Conservation (phyloP, 2,113 vertebrate species). For the Neopipo cinnamomea region DNA sequence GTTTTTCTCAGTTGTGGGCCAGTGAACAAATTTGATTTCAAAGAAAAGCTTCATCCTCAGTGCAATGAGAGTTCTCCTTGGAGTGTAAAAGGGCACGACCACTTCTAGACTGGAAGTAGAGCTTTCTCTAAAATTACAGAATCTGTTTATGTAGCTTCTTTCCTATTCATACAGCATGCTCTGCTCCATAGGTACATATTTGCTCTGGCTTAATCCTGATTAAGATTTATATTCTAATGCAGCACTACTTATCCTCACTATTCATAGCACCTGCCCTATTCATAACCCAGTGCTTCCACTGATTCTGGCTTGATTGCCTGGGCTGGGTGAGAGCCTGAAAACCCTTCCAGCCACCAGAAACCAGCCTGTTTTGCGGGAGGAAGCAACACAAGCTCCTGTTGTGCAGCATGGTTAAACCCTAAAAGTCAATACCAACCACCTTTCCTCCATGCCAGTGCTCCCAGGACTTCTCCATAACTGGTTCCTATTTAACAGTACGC, state of each 20-base stretch:
- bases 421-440: background rate
- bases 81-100: background rate
- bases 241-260: background rate
- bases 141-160: background rate
- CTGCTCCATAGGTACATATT: background rate
- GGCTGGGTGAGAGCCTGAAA: background rate
- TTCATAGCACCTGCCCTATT: background rate
- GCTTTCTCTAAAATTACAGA: background rate
- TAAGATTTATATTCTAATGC: conserved; percentile 9
- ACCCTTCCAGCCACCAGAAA: background rate
- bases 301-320: background rate
- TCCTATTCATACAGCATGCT: background rate
- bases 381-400: background rate
- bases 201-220: conserved; percentile 6
- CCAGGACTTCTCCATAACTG: background rate
- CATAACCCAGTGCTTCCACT: background rate
- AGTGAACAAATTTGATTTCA: background rate
- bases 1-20: background rate
- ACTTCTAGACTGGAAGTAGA: background rate
- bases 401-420: background rate
- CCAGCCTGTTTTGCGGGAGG: background rate
- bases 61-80: background rate
- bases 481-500: background rate
- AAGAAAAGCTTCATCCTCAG: background rate
- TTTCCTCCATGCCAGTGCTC: background rate